A percentile compares a stretch with the other conserved stretches of the same genome.
Evolutionary conservation across 2,113 vertebrate genomes (phyloP).

Genomic region (Heterotilapia buettikoferi): DNA sequence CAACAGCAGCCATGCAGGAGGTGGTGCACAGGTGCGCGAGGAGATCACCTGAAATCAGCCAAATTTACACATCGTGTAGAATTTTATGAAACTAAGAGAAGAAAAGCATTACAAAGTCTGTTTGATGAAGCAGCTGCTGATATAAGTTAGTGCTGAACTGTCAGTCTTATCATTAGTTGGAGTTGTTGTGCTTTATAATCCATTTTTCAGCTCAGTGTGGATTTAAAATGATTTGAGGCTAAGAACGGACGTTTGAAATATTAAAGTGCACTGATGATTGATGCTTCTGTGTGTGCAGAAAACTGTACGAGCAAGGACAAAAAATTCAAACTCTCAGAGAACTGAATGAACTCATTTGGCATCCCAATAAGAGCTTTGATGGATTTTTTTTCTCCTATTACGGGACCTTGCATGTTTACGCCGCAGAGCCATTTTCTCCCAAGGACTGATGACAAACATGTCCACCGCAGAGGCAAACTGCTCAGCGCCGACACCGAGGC

Average conservation of each 20-base stretch:
- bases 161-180: background rate
- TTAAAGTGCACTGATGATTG: background rate
- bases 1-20: background rate
- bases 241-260: background rate
- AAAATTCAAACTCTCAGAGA: no score
- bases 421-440: background rate
- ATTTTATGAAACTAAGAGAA: background rate
- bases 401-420: background rate
- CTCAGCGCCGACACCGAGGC: background rate
- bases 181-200: background rate
- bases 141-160: background rate
- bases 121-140: background rate
- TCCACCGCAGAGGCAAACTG: background rate
- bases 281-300: background rate
- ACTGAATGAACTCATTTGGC: background rate
- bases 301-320: background rate
- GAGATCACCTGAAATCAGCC: background rate
- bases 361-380: background rate
- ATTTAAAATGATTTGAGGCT: background rate
- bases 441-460: slow-evolving; percentile 6
- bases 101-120: background rate
- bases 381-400: background rate
- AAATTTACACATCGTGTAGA: background rate
- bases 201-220: background rate
- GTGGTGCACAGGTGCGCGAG: background rate